Evolutionary conservation across 2,888 invertebrate genomes (phyloP).

Genomic region (Nymphalis c-album): DNA sequence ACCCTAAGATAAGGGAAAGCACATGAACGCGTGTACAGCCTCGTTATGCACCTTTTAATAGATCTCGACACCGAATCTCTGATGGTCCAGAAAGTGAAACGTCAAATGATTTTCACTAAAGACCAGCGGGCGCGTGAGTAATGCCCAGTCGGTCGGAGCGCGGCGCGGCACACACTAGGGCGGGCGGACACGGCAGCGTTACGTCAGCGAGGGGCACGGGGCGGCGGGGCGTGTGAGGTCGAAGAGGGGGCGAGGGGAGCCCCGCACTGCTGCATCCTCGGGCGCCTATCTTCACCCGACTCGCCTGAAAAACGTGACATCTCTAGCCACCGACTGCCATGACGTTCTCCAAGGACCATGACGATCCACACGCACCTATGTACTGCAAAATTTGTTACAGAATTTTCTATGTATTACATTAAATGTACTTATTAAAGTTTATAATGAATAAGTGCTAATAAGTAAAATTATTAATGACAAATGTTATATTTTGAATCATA

Average conservation of each 20-base stretch:
- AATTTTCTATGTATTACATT: not conserved
- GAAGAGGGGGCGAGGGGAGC: conserved; percentile 44
- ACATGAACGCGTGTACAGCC: conserved; percentile 58
- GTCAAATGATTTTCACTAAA: conserved; percentile 76
- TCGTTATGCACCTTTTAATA: conserved; percentile 68
- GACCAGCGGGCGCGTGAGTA: conserved; percentile 63
- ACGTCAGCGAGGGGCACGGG: conserved; percentile 73
- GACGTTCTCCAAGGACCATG: conserved; percentile 42
- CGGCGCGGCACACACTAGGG: conserved; percentile 80
- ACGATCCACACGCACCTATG: conserved; percentile 16
- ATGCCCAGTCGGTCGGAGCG: conserved; percentile 69
- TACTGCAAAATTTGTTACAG: not conserved
- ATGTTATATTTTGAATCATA: too few species aligned
- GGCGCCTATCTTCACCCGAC: conserved; percentile 69
- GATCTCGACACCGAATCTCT: conserved; percentile 61
- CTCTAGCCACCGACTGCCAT: conserved; percentile 48
- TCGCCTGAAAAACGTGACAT: conserved; percentile 73
- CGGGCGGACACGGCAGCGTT: conserved; percentile 77
- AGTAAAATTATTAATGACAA: too few species aligned
- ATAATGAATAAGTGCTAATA: too few species aligned
- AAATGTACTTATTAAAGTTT: not conserved
- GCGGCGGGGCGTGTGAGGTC: conserved; percentile 51
- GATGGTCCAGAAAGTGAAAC: conserved; percentile 67
- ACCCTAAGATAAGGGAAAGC: conserved; percentile 47
- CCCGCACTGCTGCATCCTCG: conserved; percentile 78